These are phyloP conservation scores for Drosophila subpulchrella DNA, from an alignment of 1,140 invertebrate genomes.

Conservation along the genomic window DNA sequence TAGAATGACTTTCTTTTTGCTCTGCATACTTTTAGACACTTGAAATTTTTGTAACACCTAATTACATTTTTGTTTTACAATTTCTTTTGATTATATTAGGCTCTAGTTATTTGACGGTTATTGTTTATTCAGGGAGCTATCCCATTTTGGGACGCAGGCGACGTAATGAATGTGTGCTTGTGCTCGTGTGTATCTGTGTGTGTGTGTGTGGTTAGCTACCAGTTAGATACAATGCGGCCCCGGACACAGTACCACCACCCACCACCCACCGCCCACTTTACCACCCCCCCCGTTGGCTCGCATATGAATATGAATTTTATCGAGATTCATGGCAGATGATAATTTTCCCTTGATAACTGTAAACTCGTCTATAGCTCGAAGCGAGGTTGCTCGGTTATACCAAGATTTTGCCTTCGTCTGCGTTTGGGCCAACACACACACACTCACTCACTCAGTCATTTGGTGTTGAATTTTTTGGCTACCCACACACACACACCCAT, in stretches of 20 bases:
- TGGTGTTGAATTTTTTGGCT: slow-evolving; percentile 78
- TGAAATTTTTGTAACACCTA: too few relatives aligned
- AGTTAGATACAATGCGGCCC: slow-evolving; percentile 67
- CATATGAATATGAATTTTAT: slow-evolving; percentile 83
- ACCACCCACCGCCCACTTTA: not conserved
- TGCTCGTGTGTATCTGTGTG: slow-evolving; percentile 14
- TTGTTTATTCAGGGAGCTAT: slow-evolving; percentile 32
- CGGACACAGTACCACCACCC: slow-evolving; percentile 32
- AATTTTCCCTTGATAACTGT: slow-evolving; percentile 84
- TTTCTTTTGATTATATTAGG: not conserved
- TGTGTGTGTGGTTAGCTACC: slow-evolving; percentile 67
- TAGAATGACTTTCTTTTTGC: too few relatives aligned
- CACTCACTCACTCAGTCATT: slow-evolving; percentile 43
- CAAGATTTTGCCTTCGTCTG: slow-evolving; percentile 41
- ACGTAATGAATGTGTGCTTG: slow-evolving; percentile 72
- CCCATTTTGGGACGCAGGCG: slow-evolving; percentile 75
- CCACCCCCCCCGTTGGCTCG: slow-evolving; percentile 25
- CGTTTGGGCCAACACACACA: slow-evolving; percentile 48
- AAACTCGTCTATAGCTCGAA: slow-evolving; percentile 84
- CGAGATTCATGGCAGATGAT: slow-evolving; percentile 84
- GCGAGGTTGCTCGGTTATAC: slow-evolving; percentile 71
- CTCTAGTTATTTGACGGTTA: not conserved
- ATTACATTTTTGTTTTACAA: too few relatives aligned
- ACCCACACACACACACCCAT: not conserved
- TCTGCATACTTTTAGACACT: too few relatives aligned